Base-by-base conservation (phyloP, 2,888 invertebrate species). In the Eustalomyia histrio region DNA sequence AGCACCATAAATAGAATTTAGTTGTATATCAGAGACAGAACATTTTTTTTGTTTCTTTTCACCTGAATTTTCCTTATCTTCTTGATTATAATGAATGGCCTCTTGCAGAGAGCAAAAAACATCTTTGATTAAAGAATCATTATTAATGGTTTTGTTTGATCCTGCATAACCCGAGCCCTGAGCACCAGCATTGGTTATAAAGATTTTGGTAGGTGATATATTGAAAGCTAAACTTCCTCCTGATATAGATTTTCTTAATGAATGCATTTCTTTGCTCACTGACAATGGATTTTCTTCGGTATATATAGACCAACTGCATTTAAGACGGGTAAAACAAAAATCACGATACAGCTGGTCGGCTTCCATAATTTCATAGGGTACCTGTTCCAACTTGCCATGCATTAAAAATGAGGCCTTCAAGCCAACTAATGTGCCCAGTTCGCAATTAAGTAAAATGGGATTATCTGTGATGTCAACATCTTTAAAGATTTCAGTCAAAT, bases 391-490 rank as follows among this genome's bases (percentile, higher is more conserved):
- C 87, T 94, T 94, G 80, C 94, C 94, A 90, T 95, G 95, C 50
- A 94, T 93, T 83, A 94, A 92, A 87, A 95, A 93, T 83, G 93
- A 94, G 12, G 95, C 92, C 86, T 93, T 92, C 85, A 95, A 90
- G 14, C 92, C 92, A 18, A 91, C 90, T n/a, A 92, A 90, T 83
- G 92, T 92, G 16, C 93, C 92, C 80, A 92, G 89, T 18, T 91
- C 91, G 84, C 92, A 92, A 75, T 92, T 91, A 53, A 96, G 90
- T 67, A 95, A 91, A 75, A 95, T 91, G 3, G 95, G 95, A 90
- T 95, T 95, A 87, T 96, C 95, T 65, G 95, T 95, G 85, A 95
- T 94, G 88, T 95, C 94, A 75, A 96, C 94, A 90, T 95, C 94
- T 89, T 93, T 92, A 52, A 93, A 88, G 84, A 92, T 92, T 88